Base-by-base conservation (phyloP, 2,888 invertebrate species). In the Alcis repandata region DNA sequence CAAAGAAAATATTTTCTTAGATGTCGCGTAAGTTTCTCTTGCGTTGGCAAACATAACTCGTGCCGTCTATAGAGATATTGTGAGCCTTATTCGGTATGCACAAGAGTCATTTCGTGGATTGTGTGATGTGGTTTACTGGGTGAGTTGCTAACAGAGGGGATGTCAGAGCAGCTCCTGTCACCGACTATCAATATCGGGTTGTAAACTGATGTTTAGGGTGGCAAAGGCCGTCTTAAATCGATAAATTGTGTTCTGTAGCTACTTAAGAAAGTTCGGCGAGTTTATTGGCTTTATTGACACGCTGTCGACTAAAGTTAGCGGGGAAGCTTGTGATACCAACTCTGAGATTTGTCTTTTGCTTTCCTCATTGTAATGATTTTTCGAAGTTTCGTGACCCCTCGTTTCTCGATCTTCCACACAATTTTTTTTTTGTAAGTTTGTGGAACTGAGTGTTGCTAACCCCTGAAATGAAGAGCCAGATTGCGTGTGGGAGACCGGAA, bases 201-300 rank as follows among this genome's bases (percentile, higher is more conserved):
- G 83, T 86, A 90, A 90, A 89, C 82, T 90, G 91, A 91, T 88
- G 84, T 89, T 88, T 88, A 80, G 90, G 91, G 91, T 91, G 89
- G 89, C 83, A 86, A 83, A 89, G 87, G 86, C 81, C 84, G 80
- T 72, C 85, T 87, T 83, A 86, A 91, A 91, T 91, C 91, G 87
- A 91, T 91, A 91, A 87, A 90, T 85, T 89, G 87, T 86, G 86
- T 89, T 90, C 83, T 79, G 80, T 74, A 79, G 81, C 85, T 89
- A 87, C 90, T 90, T 90, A 89, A 84, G 82, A 85, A 89, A 90
- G 84, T 91, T 90, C 74, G 82, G 83, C 78, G 79, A 86, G 78
- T 88, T 86, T 89, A 90, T 90, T 89, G 88, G 85, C 82, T 88
- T 87, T 87, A 90, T 91, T 91, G 91, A 89, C 89, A 84, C 71